A percentile compares a stretch with the other conserved stretches of the same genome.
These are phyloP conservation scores for Epinotia brunnichana DNA, from an alignment of 2,888 invertebrate genomes.

Conservation along the genomic window DNA sequence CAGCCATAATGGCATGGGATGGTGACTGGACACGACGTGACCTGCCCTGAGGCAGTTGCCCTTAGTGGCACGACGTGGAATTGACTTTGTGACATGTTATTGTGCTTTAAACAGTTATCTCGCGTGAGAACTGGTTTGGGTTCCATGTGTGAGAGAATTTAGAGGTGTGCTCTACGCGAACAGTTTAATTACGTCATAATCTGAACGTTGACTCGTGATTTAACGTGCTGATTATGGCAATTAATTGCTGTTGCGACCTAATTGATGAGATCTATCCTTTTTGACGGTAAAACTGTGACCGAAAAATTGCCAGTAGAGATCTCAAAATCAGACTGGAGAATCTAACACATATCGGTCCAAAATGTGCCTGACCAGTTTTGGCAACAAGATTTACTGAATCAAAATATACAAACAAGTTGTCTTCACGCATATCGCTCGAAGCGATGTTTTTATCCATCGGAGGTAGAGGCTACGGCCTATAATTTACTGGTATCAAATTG, in stretches of 20 bases:
- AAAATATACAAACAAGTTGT: conserved; percentile 3
- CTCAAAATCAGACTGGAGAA: background rate
- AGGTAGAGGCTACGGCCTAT: conserved; percentile 41
- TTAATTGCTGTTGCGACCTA: conserved; percentile 10
- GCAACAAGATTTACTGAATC: background rate
- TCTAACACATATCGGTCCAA: background rate
- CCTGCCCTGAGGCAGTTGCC: conserved; percentile 57
- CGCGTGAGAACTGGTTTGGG: conserved; percentile 36
- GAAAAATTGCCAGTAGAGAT: background rate
- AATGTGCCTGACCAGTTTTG: background rate
- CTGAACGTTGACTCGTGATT: conserved; percentile 23
- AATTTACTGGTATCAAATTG: conserved; percentile 56
- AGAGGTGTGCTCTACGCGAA: conserved; percentile 28
- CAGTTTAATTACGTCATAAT: conserved; percentile 22
- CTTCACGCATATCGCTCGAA: conserved; percentile 11
- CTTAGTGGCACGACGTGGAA: conserved; percentile 56
- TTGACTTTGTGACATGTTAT: conserved; percentile 40
- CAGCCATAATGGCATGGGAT: conserved; percentile 54
- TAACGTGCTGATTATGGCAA: conserved; percentile 20
- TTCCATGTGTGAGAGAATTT: conserved; percentile 11
- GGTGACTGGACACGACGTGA: conserved; percentile 57
- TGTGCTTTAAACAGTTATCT: conserved; percentile 41
- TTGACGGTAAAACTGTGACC: background rate
- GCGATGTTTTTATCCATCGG: conserved; percentile 34
- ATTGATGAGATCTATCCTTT: conserved; percentile 8